Base-by-base conservation (phyloP, 2,888 invertebrate genomes). In the Cerastoderma edule region DNA sequence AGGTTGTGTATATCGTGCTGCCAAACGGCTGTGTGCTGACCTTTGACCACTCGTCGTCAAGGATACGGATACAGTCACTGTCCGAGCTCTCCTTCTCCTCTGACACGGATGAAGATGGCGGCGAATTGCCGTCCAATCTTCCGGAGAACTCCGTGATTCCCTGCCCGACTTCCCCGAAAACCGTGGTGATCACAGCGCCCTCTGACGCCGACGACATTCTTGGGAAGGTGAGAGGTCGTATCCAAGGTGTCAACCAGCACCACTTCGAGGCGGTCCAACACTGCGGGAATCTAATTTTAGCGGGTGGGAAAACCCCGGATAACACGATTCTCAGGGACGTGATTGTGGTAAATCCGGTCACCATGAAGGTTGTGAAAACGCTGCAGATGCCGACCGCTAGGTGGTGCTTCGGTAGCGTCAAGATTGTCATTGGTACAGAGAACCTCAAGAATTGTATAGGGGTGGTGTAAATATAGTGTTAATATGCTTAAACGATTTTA, bases 261-360 rank as follows among this genome's bases (percentile, higher is more conserved):
- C 88, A 87, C 50, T 88, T 88, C 67, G 88, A 87, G 53, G 85
- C 85, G n/a, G 79, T 87, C 33, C 88, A 88, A 72, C 83, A 85
- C 63, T 67, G 80, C 32, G 87, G 88, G 0, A 73, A 86, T 46
- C 74, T 87, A 10, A 75, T 86, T 33, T 78, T 88, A 3, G 84
- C 85, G 13, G 88, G 88, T 0, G 88, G 87, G 24, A 88, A 88
- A 74, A 84, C 85, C n/a, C 84, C 87, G 0, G 87, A 87, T 70
- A 87, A 88, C 65, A 84, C 78, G 8, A 84, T 86, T 19, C 68
- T 85, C 54, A 71, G 80, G 53, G 71, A 76, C 24, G 76, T 85
- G n/a, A 64, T 83, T 56, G 67, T 78, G 6, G 76, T 82, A 2
- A 56, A 77, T 39, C 76, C 83, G 2, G 68, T 63, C 3, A 68